Evolutionary conservation across 1,140 invertebrate species (phyloP), one percentile per base, ranked within the genome.

Genomic region (Chironomus tepperi): DNA sequence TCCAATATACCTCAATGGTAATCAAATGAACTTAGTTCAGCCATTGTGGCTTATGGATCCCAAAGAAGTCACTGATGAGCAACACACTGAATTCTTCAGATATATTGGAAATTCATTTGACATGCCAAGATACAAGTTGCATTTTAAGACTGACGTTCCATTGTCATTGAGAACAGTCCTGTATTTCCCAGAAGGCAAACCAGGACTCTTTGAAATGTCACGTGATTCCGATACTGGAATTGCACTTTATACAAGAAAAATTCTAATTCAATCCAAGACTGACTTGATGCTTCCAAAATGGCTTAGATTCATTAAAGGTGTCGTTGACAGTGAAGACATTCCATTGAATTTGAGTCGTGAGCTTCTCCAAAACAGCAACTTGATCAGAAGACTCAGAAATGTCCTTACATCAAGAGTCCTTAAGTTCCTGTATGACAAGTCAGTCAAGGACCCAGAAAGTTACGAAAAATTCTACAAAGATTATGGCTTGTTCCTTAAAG

Each of bases 241-340:
- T 0, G 88, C 95, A 0, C 83, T 99, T 0, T 99, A 99, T 79
- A 95, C 91, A 42, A 86, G 93, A 70, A 96, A 96, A 83, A 86
- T 92, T 42, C 84, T 98, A 73, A 98, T 98, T 43, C 95, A 97
- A 83, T 93, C 89, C 76, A 93, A 92, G 80, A 91, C 94, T 0
- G 95, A 96, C 75, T 91, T 95, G 79, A 89, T 98, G 76, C 83
- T 98, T 76, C 96, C 96, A 0, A 95, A 96, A 81, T 98, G 95
- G 95, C 84, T 98, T 72, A 84, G 96, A 78, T 98, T 98, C 83
- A 84, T 98, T 1, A 97, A 91, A 93, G 92, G 97, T 81, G 96
- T 98, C 24, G 94, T 98, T 8, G 97, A 98, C 84, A 97, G 94
- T 7, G 97, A 98, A 86, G 97, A 99, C 80, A 98, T 99, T 86